Conservation (phyloP, 2,888 invertebrate species). For the Embidobia sp. region DNA sequence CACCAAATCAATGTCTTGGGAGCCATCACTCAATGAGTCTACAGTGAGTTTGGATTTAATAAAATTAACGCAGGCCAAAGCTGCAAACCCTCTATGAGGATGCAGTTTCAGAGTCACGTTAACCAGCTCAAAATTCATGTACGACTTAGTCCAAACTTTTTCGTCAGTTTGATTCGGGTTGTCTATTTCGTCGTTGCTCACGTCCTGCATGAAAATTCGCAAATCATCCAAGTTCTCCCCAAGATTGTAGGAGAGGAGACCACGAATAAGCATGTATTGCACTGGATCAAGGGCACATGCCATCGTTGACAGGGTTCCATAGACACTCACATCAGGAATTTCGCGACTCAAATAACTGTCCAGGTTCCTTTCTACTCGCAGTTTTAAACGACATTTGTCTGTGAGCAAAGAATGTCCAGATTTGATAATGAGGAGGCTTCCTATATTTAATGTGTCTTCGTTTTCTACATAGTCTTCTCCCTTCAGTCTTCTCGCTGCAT, state of each 20-base stretch:
- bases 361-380: constrained; percentile 92
- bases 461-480: constrained; percentile 65
- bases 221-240: constrained; percentile 91
- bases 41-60: constrained; percentile 93
- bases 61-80: constrained; percentile 94
- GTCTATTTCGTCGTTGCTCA: constrained; percentile 28
- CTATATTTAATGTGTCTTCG: constrained; percentile 79
- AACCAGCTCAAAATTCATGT: constrained; percentile 90
- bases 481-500: constrained; percentile 83
- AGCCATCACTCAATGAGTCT: constrained; percentile 93
- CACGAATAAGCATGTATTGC: constrained; percentile 94
- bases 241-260: constrained; percentile 93
- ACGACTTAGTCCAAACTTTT: constrained; percentile 89
- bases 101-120: constrained; percentile 91
- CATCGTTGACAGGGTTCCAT: constrained; percentile 92
- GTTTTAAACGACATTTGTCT: constrained; percentile 90
- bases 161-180: constrained; percentile 67
- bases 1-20: constrained; percentile 95
- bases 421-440: constrained; percentile 82
- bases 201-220: constrained; percentile 73
- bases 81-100: constrained; percentile 83
- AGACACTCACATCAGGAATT: constrained; percentile 90
- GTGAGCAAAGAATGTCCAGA: constrained; percentile 88
- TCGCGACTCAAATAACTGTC: constrained; percentile 83
- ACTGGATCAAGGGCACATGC: constrained; percentile 90